Percentiles rank a stretch among this genome's conserved stretches.
These are phyloP conservation scores for Echiichthys vipera DNA, from an alignment of 2,797 vertebrate genomes.

Conservation along the genomic window DNA sequence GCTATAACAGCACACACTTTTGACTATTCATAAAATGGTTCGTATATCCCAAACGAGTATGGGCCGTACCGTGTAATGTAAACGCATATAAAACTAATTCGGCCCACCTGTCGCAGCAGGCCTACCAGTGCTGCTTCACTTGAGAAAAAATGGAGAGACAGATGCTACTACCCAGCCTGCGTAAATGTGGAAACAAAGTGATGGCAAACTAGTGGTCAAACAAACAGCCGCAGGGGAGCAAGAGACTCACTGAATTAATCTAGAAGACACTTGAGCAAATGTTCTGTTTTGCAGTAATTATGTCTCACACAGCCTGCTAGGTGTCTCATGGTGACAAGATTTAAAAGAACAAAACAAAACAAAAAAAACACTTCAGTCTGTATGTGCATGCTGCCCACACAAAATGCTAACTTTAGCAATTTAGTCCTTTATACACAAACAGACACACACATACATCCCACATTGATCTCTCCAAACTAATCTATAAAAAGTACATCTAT, in stretches of 20 bases:
- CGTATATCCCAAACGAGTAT: slow-evolving; percentile 9
- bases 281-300: slow-evolving; percentile 6
- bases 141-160: slow-evolving; percentile 33
- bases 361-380: slow-evolving; percentile 3
- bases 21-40: neutral
- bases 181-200: neutral
- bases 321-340: slow-evolving; percentile 47
- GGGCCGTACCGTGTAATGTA: neutral
- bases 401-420: slow-evolving; percentile 30
- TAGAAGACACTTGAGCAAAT: slow-evolving; percentile 16
- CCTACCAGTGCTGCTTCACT: slow-evolving; percentile 10
- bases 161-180: slow-evolving; percentile 21
- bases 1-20: slow-evolving; percentile 1
- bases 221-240: slow-evolving; percentile 20
- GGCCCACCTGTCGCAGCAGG: slow-evolving; percentile 39
- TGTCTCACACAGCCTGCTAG: slow-evolving; percentile 16
- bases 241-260: neutral
- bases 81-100: slow-evolving; percentile 50
- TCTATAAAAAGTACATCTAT: slow-evolving; percentile 36
- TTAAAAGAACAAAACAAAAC: no score
- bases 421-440: slow-evolving; percentile 10
- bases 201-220: slow-evolving; percentile 18
- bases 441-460: neutral
- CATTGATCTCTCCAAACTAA: slow-evolving; percentile 24
- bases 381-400: slow-evolving; percentile 52